phyloP scores from a whole-genome alignment of 1,140 invertebrate species.

The Sinonovacula constricta region DNA sequence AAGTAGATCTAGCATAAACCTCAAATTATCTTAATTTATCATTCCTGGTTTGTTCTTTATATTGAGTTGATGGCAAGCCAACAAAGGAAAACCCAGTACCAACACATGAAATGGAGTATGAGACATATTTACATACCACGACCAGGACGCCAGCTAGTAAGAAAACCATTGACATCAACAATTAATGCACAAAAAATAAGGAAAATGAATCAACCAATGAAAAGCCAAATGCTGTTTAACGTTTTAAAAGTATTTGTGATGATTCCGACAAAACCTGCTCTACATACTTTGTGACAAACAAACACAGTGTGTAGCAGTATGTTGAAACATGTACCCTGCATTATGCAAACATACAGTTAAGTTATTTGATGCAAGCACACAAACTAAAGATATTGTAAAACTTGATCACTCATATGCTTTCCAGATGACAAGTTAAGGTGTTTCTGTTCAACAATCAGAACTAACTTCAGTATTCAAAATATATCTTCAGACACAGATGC shows the following conservation, averaged over 20 bases:
- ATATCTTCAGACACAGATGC: not conserved
- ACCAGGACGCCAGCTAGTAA: no score
- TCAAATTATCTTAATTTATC: no score
- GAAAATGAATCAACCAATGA: not conserved
- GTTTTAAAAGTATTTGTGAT: not conserved
- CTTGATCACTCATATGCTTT: not conserved
- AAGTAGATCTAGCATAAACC: no score
- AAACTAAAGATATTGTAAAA: slow-evolving; percentile 20
- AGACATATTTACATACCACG: no score
- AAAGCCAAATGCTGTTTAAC: not conserved
- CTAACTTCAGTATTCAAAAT: not conserved
- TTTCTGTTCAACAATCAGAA: not conserved
- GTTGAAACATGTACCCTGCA: no score
- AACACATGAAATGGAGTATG: no score
- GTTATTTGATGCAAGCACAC: not conserved
- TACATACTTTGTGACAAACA: no score
- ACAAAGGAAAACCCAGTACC: no score
- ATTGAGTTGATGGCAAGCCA: no score
- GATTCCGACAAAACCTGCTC: not conserved
- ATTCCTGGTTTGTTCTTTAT: no score
- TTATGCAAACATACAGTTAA: not conserved
- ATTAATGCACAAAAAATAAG: not conserved
- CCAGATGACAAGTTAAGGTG: not conserved
- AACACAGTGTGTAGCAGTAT: not conserved
- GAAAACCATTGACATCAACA: no score